phyloP scores from a whole-genome alignment of 35 echinoderm and acorn worm species.

The Ptychodera flava region DNA sequence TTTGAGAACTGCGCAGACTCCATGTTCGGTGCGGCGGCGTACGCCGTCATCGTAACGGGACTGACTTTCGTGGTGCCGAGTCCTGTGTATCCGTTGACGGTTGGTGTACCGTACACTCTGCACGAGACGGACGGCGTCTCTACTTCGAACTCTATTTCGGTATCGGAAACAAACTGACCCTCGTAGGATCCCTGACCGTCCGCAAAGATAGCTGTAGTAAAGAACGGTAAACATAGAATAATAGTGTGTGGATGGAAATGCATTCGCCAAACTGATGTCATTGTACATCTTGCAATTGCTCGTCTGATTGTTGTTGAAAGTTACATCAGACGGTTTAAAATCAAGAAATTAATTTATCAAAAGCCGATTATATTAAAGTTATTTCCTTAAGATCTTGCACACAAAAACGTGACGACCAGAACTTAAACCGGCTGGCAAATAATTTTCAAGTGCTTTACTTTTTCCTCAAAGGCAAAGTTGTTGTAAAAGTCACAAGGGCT shows the following conservation, averaged over 20 bases:
- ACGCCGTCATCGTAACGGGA: constrained; percentile 3
- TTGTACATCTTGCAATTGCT: background rate
- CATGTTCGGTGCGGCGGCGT: constrained; percentile 20
- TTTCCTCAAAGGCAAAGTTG: too few species aligned
- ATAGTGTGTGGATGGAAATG: background rate
- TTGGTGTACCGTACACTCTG: background rate
- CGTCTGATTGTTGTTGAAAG: too few species aligned
- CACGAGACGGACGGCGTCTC: constrained; percentile 7
- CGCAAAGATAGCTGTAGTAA: background rate
- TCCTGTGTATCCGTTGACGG: constrained; percentile 21
- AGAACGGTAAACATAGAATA: background rate
- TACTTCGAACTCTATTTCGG: constrained; percentile 9
- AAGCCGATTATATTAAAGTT: too few species aligned
- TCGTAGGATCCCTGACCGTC: background rate
- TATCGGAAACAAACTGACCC: constrained; percentile 17
- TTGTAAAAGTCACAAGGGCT: too few species aligned
- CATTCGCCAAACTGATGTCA: background rate
- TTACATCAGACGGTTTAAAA: too few species aligned
- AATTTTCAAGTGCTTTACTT: too few species aligned
- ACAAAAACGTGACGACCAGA: too few species aligned
- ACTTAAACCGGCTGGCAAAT: too few species aligned
- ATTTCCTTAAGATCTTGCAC: too few species aligned
- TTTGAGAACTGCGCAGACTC: constrained; percentile 26
- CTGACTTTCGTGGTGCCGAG: background rate
- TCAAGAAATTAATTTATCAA: too few species aligned